phyloP scores from a whole-genome alignment of 2,113 vertebrate genomes.

The Cygnus atratus region DNA sequence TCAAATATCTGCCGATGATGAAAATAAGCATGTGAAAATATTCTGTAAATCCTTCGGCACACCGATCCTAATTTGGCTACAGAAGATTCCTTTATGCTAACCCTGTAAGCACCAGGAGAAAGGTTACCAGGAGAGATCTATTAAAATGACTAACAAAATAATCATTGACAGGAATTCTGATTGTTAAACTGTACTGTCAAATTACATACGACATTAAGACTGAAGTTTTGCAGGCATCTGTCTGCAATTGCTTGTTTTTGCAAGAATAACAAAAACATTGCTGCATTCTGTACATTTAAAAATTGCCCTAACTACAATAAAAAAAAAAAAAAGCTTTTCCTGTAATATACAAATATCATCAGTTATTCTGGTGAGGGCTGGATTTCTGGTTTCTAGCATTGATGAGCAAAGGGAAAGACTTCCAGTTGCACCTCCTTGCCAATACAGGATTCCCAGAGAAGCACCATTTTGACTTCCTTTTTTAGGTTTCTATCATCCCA shows the following conservation, averaged over 20 bases:
- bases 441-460: not conserved
- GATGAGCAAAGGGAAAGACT: not conserved
- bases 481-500: not conserved
- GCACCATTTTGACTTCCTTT: not conserved
- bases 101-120: slow-evolving; percentile 76
- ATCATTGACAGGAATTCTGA: rapidly evolving
- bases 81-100: slow-evolving; percentile 99
- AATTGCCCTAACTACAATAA: not conserved
- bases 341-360: not conserved
- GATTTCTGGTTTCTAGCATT: not conserved
- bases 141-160: rapidly evolving
- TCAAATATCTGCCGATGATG: slow-evolving; percentile 99
- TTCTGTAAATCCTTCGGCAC: slow-evolving; percentile 98
- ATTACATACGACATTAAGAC: not conserved
- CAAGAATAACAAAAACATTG: not conserved
- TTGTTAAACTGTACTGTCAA: not conserved
- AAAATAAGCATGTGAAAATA: slow-evolving; percentile 99
- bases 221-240: not conserved
- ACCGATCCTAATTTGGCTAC: slow-evolving; percentile 99
- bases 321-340: not conserved
- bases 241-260: not conserved
- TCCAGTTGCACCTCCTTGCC: not conserved
- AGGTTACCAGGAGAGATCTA: not conserved
- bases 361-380: not conserved
- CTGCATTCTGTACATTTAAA: not conserved